phyloP scores from a whole-genome alignment of 2,888 invertebrate genomes.

The Orthonychiurus folsomi region DNA sequence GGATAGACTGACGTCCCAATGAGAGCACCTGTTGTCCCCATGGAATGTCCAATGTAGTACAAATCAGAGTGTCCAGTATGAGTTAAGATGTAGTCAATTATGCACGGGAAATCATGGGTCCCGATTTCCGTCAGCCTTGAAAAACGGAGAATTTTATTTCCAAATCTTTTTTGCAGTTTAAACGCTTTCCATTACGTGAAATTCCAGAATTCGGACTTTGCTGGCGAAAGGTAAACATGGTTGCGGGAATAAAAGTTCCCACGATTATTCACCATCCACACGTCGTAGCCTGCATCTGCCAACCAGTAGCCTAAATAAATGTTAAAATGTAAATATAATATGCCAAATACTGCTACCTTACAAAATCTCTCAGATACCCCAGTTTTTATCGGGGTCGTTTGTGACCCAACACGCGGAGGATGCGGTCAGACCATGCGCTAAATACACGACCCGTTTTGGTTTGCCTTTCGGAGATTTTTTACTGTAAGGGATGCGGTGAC shows the following conservation, averaged over 20 bases:
- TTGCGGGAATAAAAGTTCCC: slow-evolving; percentile 7
- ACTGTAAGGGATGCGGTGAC: slow-evolving; percentile 1
- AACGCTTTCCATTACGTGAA: background rate
- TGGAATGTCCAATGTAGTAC: slow-evolving; percentile 8
- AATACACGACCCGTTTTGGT: background rate
- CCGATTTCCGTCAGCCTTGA: slow-evolving; percentile 2
- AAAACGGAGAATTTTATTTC: too few relatives aligned
- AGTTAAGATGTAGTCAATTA: slow-evolving; percentile 9
- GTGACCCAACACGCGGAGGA: background rate
- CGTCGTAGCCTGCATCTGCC: slow-evolving; percentile 13
- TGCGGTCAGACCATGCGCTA: background rate
- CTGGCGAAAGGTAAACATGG: background rate
- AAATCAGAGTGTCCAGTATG: slow-evolving; percentile 4
- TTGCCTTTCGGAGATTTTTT: slow-evolving; percentile 1
- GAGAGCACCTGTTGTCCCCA: slow-evolving; percentile 4
- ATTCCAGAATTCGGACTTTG: background rate
- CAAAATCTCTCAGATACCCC: too few relatives aligned
- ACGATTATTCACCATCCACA: slow-evolving; percentile 10
- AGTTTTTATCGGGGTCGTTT: background rate
- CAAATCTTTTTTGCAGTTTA: too few relatives aligned
- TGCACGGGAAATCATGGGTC: background rate
- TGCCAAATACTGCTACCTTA: too few relatives aligned
- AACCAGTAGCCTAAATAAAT: slow-evolving; percentile 6
- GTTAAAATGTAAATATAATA: too few relatives aligned
- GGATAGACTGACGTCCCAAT: background rate